Evolutionary conservation across 35 echinoderm and acorn worm genomes (phyloP).

Genomic region (Lytechinus pictus): DNA sequence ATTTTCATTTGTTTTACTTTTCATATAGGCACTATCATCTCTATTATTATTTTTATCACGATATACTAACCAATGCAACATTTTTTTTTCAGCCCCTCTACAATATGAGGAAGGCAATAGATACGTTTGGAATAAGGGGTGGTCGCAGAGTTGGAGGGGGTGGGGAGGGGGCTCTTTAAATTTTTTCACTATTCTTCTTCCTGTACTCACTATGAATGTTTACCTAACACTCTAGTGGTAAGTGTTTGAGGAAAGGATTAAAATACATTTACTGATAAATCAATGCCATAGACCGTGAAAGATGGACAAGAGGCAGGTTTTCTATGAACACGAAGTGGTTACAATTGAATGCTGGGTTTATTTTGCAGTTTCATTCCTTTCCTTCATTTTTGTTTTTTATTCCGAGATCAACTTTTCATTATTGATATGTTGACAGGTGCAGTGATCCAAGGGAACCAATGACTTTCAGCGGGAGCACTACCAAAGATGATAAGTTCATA

Average conservation of each 20-base stretch:
- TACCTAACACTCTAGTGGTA: background rate
- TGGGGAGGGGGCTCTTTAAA: background rate
- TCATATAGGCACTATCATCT: too few species aligned
- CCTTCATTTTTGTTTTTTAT: background rate
- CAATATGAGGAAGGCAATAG: background rate
- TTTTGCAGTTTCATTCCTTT: background rate
- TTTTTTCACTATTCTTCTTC: background rate
- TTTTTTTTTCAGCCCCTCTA: background rate
- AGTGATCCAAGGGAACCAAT: background rate
- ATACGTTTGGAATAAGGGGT: background rate
- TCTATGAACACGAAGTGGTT: background rate
- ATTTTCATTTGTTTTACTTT: too few species aligned
- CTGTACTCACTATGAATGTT: background rate
- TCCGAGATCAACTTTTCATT: constrained; percentile 34
- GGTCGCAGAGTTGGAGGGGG: background rate
- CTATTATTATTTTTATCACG: too few species aligned
- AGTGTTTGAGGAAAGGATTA: constrained; percentile 43
- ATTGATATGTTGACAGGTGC: constrained; percentile 20
- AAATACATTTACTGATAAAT: constrained; percentile 27
- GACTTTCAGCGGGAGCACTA: background rate
- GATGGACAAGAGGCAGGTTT: background rate
- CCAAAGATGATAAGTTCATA: background rate
- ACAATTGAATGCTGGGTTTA: background rate
- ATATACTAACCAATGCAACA: background rate
- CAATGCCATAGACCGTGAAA: constrained; percentile 5